Conservation (phyloP, 1,140 invertebrate species). For the Augochlora pura region DNA sequence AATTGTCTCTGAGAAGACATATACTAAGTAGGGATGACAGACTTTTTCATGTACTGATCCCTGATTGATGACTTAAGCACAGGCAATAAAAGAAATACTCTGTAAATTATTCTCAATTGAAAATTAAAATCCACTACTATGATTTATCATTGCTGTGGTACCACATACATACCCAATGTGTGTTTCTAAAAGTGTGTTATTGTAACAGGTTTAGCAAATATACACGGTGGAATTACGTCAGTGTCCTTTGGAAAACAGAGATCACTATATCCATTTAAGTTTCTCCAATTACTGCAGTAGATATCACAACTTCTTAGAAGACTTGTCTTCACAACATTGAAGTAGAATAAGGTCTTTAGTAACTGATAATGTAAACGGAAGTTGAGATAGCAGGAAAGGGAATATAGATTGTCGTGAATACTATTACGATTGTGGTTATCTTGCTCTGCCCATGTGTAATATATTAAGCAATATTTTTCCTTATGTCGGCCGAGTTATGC, state of each 20-base stretch:
- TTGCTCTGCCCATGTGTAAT: background rate
- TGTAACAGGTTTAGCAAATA: background rate
- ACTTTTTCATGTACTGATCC: slow-evolving; percentile 26
- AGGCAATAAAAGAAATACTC: background rate
- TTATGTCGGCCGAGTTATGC: background rate
- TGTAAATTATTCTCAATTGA: background rate
- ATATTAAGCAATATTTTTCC: background rate
- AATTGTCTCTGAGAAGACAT: slow-evolving; percentile 17
- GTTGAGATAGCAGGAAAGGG: background rate
- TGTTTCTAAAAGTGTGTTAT: too few species aligned
- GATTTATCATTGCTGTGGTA: too few species aligned
- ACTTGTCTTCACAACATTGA: background rate
- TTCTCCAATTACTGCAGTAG: background rate
- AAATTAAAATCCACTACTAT: background rate
- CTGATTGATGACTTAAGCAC: slow-evolving; percentile 7
- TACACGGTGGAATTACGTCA: background rate
- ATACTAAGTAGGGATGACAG: background rate
- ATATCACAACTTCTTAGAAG: background rate
- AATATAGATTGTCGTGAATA: background rate
- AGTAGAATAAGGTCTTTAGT: background rate
- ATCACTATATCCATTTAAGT: background rate
- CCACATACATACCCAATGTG: too few species aligned
- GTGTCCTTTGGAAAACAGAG: background rate
- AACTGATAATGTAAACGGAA: background rate
- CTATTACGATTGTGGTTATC: background rate